Evolutionary conservation across 2,113 vertebrate species (phyloP), one percentile per base, ranked within the genome.

Genomic region (Otis tarda): DNA sequence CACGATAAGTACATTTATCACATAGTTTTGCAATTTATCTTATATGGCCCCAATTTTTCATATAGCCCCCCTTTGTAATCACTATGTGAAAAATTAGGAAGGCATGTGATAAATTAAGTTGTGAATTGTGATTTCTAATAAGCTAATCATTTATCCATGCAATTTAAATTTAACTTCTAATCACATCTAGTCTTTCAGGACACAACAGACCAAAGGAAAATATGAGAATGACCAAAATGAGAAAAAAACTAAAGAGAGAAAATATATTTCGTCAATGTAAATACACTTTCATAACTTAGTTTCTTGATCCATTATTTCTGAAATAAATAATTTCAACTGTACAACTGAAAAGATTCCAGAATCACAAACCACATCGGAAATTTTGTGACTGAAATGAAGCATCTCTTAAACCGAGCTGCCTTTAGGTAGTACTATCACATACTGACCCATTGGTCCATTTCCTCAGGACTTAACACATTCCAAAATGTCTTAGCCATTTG

Each of bases 41-140:
- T 90, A 2, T n/a, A 30, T 14, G 73, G 68, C 95, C 90, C 64
- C 76, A 84, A n/a, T 96, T 90, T 81, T 93, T 94, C 88, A 90
- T 78, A 71, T 16, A 83, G 43, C 14, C 35, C 52, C 49, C 65
- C 50, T 53, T 78, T 89, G 61, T 90, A 96, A 96, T 94, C 94
- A 86, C 83, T 23, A 55, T 57, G 65, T 96, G 86, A 96, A 97
- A 96, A 97, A 96, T 93, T 95, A 95, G 87, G 57, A 73, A 89
- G 49, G 68, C 39, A 95, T 91, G 81, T 87, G 78, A 94, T 94
- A 94, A 97, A 94, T 96, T 94, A 95, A 95, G 87, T 93, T 93
- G 91, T 94, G 81, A 95, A 93, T 96, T 94, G 89, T 96, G 92
- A 95, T 95, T 95, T 95, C 65, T 97, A 97, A 92, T 94, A 93